Conservation (phyloP, 1,140 invertebrate genomes). For the Microplitis mediator region DNA sequence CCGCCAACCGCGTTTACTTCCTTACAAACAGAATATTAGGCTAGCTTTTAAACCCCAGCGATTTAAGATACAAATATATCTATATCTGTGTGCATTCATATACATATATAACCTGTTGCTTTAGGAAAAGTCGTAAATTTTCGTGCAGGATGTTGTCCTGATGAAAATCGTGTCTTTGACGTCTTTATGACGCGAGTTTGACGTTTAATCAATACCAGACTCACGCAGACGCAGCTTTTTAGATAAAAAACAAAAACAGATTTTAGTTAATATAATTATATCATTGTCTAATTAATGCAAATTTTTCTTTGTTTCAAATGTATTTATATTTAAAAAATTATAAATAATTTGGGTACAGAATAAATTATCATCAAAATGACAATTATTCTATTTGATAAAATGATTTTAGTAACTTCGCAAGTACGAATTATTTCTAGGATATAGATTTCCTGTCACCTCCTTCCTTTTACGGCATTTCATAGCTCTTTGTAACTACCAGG, state of each 20-base stretch:
- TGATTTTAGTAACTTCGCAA: no score
- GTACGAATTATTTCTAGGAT: constrained; percentile 6
- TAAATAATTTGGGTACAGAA: no score
- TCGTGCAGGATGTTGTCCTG: constrained; percentile 61
- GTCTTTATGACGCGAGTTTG: constrained; percentile 61
- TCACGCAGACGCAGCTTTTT: constrained; percentile 42
- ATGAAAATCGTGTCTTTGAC: constrained; percentile 62
- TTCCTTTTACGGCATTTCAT: constrained; percentile 61
- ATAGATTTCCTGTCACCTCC: constrained; percentile 62
- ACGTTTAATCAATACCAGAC: constrained; percentile 59
- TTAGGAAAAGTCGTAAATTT: constrained; percentile 56
- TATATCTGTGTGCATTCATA: background rate
- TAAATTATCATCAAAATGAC: background rate
- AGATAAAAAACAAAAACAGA: background rate
- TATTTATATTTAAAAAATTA: no score
- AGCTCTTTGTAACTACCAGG: constrained; percentile 58
- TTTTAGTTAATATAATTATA: no score
- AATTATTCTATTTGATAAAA: background rate
- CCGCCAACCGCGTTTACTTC: constrained; percentile 9
- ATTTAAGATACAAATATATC: no score
- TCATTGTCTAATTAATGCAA: no score
- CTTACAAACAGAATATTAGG: background rate
- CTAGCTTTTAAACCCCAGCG: background rate
- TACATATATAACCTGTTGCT: constrained; percentile 50
- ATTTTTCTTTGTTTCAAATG: no score